Evolutionary conservation across 2,888 invertebrate species (phyloP), one percentile per base, ranked within the genome.

Genomic region (Dioctria linearis): DNA sequence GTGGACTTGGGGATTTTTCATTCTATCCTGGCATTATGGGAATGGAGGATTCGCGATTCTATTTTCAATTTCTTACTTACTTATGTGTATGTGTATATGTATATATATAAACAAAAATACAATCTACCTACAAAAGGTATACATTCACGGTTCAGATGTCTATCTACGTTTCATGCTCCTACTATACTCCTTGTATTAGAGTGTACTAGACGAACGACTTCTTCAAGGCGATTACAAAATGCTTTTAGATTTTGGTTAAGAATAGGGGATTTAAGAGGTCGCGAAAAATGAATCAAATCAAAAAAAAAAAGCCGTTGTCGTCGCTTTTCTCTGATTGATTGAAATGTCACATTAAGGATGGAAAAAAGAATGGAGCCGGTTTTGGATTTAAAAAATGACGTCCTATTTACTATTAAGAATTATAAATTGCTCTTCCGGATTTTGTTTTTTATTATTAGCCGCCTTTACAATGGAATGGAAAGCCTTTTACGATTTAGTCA

Each of bases 371-470:
- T 59, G 43, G 25, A 54, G 51, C 51, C 25, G 25, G 25, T 25
- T 25, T 80, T 80, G 78, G 73, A 67, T 76, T 80, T 80, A 82
- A 82, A 83, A 83, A 83, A 83, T 83, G 83, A 81, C 75, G 75
- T 81, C 71, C 73, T 80, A 66, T 83, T 83, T 82, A 82, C 81
- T 81, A 79, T 82, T 82, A 82, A 82, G 82, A 82, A 80, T 79
- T 82, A 82, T 82, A 82, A 82, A 82, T 82, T 81, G 79, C 82
- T 66, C 59, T 65, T 40, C 78, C 8, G 40, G 46, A 42, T 67
- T 67, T 25, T 25, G 25, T 25, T 25, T 25, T 25, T 25, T 25
- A 25, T 25, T 25, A 25, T 25, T 25, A 25, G 25, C 25, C 2
- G 25, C 25, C 2, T 25, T 25, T 25, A 25, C 25, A 25, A 25